Percentiles rank a stretch among this genome's conserved stretches.
phyloP scores from a whole-genome alignment of 2,797 vertebrate genomes.

The Buphagus erythrorhynchus region DNA sequence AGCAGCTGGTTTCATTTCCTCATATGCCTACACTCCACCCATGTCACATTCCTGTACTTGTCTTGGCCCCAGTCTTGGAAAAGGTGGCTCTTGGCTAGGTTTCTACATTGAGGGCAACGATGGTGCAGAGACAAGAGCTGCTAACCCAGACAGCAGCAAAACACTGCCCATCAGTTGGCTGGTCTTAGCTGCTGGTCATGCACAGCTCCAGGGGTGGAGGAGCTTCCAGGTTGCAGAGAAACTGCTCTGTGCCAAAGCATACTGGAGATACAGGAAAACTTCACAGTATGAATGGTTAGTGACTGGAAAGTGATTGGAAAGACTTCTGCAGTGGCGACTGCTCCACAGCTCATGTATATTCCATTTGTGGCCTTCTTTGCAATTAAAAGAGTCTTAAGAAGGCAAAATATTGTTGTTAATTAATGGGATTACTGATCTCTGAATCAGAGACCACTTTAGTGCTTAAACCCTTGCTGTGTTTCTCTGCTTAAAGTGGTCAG shows the following conservation, averaged over 20 bases:
- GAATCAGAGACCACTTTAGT: background rate
- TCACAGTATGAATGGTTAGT: background rate
- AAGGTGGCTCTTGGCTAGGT: background rate
- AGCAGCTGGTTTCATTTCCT: background rate
- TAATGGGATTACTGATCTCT: background rate
- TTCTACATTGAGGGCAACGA: background rate
- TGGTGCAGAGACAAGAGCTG: background rate
- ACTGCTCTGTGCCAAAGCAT: background rate
- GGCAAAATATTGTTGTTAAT: background rate
- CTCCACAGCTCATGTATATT: background rate
- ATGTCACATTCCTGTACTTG: background rate
- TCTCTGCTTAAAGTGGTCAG: background rate
- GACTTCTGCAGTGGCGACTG: background rate
- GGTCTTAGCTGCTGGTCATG: background rate
- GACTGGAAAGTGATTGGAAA: background rate
- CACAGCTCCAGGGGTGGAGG: background rate
- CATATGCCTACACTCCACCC: background rate
- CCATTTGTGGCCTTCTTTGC: background rate
- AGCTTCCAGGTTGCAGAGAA: background rate
- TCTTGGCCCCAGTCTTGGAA: background rate
- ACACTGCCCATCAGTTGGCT: background rate
- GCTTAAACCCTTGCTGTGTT: background rate
- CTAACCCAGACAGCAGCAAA: background rate
- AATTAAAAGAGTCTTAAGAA: background rate
- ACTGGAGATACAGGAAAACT: background rate